Conservation (phyloP, 2,797 vertebrate species). For the Hippoglossus hippoglossus region DNA sequence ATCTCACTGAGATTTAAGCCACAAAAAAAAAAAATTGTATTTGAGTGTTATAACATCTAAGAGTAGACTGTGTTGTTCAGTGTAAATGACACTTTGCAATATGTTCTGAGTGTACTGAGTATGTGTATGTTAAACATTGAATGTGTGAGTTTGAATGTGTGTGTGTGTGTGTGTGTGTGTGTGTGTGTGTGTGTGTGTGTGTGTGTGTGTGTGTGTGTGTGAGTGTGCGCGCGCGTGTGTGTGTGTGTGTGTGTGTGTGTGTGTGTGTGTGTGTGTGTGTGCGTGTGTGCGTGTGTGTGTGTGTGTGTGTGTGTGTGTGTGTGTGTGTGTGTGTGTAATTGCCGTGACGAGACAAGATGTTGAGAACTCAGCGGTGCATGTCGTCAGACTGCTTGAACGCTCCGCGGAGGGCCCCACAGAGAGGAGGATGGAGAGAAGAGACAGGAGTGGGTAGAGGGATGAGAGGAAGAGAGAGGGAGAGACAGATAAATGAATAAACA, state of each 20-base stretch:
- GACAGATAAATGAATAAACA: constrained; percentile 64
- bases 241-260: constrained; percentile 17
- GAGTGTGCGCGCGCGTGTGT: constrained; percentile 56
- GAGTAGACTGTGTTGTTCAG: constrained; percentile 22
- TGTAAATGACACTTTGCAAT: constrained; percentile 43
- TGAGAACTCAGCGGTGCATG: constrained; percentile 83
- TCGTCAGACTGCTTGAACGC: constrained; percentile 82
- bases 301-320: constrained; percentile 73
- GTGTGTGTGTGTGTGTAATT: constrained; percentile 84
- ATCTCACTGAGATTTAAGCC: constrained; percentile 11
- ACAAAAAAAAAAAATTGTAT: background rate
- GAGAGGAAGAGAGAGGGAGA: constrained; percentile 49
- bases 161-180: background rate
- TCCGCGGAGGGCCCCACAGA: constrained; percentile 82
- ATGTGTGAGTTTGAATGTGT: constrained; percentile 69
- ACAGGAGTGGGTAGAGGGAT: constrained; percentile 74
- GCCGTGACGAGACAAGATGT: constrained; percentile 89
- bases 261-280: constrained; percentile 53
- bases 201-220: constrained; percentile 50
- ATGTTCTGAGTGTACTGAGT: constrained; percentile 49
- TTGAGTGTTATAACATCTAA: constrained; percentile 17
- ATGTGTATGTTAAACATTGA: constrained; percentile 61
- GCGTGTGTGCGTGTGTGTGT: constrained; percentile 35
- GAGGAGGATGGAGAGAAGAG: constrained; percentile 78
- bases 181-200: constrained; percentile 54